These are phyloP conservation scores for Diarsia rubi DNA, from an alignment of 2,888 invertebrate genomes.

Conservation along the genomic window DNA sequence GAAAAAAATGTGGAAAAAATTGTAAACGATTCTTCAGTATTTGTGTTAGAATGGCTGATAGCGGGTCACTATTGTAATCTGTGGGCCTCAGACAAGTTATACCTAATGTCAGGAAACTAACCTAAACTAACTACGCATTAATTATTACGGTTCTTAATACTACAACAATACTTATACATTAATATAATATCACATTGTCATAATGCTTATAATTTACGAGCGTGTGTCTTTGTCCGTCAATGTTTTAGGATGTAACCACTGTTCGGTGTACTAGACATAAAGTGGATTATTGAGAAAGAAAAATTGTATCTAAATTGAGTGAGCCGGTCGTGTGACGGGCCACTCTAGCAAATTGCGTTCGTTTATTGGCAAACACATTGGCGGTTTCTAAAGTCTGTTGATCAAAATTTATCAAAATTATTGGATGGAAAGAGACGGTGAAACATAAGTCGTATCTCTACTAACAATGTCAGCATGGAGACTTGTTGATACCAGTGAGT, in stretches of 20 bases:
- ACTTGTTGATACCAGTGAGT: constrained; percentile 89
- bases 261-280: constrained; percentile 89
- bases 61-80: constrained; percentile 90
- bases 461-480: constrained; percentile 82
- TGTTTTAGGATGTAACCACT: constrained; percentile 89
- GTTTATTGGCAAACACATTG: constrained; percentile 78
- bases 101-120: constrained; percentile 85
- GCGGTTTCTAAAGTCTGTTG: constrained; percentile 69
- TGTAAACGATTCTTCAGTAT: constrained; percentile 88
- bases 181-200: constrained; percentile 91
- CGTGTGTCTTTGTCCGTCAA: constrained; percentile 91
- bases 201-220: constrained; percentile 91
- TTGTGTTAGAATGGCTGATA: constrained; percentile 88
- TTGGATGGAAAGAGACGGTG: constrained; percentile 80
- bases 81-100: constrained; percentile 88
- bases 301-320: constrained; percentile 83
- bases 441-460: constrained; percentile 84
- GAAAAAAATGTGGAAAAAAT: constrained; percentile 81
- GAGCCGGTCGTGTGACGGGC: constrained; percentile 65
- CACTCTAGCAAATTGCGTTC: constrained; percentile 80
- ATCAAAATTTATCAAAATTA: constrained; percentile 87
- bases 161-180: constrained; percentile 89
- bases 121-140: constrained; percentile 89
- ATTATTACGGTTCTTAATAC: constrained; percentile 89
- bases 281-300: constrained; percentile 81